A percentile compares a stretch with the other conserved stretches of the same genome.
Evolutionary conservation across 37 sponge, comb jelly and placozoan species (phyloP).

Genomic region (Agelas oroides): DNA sequence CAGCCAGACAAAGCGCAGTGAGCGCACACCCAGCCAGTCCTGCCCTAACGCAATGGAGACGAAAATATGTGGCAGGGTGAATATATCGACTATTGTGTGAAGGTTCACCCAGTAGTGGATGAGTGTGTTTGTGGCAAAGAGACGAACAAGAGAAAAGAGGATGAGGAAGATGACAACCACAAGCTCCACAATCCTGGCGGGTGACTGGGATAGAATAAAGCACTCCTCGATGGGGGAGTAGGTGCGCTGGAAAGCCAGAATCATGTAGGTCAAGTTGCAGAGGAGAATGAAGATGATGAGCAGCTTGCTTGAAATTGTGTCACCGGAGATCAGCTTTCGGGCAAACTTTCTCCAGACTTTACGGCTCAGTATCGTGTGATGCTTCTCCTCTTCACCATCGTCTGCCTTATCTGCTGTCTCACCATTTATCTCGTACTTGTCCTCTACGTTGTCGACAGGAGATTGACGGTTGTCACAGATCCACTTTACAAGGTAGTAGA

Average conservation of each 20-base stretch:
- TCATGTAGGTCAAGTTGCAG: conserved; percentile 37
- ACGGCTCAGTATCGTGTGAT: neutral
- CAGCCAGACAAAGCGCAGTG: conserved; percentile 68
- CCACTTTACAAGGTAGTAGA: neutral
- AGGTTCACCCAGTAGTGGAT: conserved; percentile 62
- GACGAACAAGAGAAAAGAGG: conserved; percentile 34
- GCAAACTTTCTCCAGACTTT: neutral
- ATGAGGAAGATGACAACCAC: conserved; percentile 27
- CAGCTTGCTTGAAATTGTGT: conserved; percentile 35
- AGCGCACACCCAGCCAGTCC: conserved; percentile 79
- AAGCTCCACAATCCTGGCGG: conserved; percentile 36
- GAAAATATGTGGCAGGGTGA: conserved; percentile 73
- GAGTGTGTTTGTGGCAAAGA: conserved; percentile 39
- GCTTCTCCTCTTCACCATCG: neutral
- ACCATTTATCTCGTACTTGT: too few relatives aligned
- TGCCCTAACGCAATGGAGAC: conserved; percentile 47
- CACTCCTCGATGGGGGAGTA: conserved; percentile 18
- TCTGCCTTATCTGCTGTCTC: neutral
- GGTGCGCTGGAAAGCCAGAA: conserved; percentile 2
- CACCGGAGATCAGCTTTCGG: conserved; percentile 24
- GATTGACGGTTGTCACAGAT: too few relatives aligned
- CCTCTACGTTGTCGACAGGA: too few relatives aligned
- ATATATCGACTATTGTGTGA: conserved; percentile 65
- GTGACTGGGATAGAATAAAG: neutral
- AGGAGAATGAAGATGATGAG: conserved; percentile 3